Base-by-base conservation (phyloP, 2,113 vertebrate genomes). In the Albula goreensis region DNA sequence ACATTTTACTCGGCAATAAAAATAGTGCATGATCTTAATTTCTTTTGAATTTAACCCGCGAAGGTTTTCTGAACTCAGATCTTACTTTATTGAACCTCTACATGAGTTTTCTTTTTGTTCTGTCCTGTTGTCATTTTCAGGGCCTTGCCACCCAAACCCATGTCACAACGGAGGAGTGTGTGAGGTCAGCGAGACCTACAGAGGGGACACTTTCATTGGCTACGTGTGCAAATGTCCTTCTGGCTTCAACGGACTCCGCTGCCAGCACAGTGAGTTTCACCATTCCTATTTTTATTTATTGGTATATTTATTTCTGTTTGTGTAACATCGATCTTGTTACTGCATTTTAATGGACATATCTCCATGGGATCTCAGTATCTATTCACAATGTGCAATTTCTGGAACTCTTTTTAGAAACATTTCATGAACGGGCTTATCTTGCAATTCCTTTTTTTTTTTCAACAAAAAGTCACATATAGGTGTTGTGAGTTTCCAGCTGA, bases 141-240 rank as follows among this genome's bases (percentile, higher is more conserved):
- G 96, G 82, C 96, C 95, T 63, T 97, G 97, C 86, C 89, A 93
- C 82, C 97, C 96, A 83, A 97, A 97, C 85, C 97, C 97, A 0
- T 97, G 97, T 81, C 97, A 97, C 92, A 97, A 97, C 88, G 96
- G 96, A 88, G 97, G 96, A 87, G 94, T 89, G 6, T 97, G 97
- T 94, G 96, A 96, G 93, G 95, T 94, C 52, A 96, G 95, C 31
- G 95, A 96, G 92, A 95, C 95, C 0, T 96, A 96, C 85, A 90
- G 96, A 79, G 96, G 96, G 0, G 96, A 97, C 88, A 96, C 96
- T 0, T 97, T 97, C 91, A 95, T 96, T 83, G 96, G 95, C 90
- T 97, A 97, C 31, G 87, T 96, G 81, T 97, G 97, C 87, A 96
- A 95, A 93, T 97, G 97, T 91, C 92, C 93, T 0, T 86, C 85